Evolutionary conservation across 2,888 invertebrate species (phyloP).

Genomic region (Chaetoderma sp.): DNA sequence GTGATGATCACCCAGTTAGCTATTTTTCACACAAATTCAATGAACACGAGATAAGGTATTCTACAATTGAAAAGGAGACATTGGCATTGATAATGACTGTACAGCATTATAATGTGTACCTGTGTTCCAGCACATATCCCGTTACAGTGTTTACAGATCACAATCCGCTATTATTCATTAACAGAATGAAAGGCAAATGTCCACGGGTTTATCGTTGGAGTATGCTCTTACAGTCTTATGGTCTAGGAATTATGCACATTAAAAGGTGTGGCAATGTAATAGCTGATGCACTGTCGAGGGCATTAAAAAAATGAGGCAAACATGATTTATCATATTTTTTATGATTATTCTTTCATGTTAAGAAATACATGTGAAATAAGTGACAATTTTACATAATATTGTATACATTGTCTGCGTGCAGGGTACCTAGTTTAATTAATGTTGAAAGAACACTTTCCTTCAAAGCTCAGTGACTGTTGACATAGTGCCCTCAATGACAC

Average conservation of each 20-base stretch:
- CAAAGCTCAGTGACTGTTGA: no score
- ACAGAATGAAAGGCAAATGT: constrained; percentile 31
- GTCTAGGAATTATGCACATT: constrained; percentile 25
- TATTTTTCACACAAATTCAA: constrained; percentile 40
- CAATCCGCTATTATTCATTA: constrained; percentile 35
- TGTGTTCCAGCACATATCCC: constrained; percentile 12
- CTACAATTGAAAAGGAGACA: constrained; percentile 36
- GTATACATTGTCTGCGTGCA: no score
- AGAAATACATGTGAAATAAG: no score
- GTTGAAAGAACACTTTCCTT: no score
- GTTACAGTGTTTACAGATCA: constrained; percentile 38
- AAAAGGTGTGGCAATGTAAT: constrained; percentile 23
- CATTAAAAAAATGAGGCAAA: no score
- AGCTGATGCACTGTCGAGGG: constrained; percentile 10
- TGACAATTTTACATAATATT: no score
- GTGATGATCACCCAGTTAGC: constrained; percentile 33
- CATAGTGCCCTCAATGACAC: no score
- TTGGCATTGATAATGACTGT: constrained; percentile 37
- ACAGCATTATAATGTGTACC: constrained; percentile 38
- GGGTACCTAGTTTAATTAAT: no score
- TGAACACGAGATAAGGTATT: constrained; percentile 31
- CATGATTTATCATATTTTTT: no score
- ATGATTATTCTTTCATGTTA: no score
- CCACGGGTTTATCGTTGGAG: constrained; percentile 34
- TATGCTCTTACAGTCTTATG: constrained; percentile 17